These are phyloP conservation scores for Aphidius ervi DNA, from an alignment of 1,140 invertebrate genomes.

Conservation along the genomic window DNA sequence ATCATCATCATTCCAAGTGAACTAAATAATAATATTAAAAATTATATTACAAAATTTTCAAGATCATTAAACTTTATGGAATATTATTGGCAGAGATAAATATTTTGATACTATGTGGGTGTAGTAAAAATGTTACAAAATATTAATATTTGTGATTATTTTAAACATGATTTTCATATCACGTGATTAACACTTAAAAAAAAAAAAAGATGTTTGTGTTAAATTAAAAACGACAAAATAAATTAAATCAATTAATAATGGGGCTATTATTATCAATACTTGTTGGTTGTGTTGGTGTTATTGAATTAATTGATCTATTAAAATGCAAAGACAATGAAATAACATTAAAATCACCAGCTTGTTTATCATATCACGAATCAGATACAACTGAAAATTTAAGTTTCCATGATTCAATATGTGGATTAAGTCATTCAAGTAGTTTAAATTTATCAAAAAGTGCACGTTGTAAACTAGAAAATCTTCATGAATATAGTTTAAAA, in stretches of 20 bases:
- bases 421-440: slow-evolving; percentile 36
- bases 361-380: slow-evolving; percentile 43
- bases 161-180: background rate
- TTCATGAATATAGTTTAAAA: slow-evolving; percentile 46
- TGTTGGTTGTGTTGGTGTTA: slow-evolving; percentile 66
- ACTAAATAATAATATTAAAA: too few relatives aligned
- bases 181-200: background rate
- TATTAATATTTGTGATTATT: background rate
- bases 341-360: slow-evolving; percentile 33
- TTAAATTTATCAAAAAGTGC: slow-evolving; percentile 32
- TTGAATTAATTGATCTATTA: slow-evolving; percentile 62
- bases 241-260: slow-evolving; percentile 45
- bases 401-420: slow-evolving; percentile 43
- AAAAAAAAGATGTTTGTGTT: background rate
- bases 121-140: slow-evolving; percentile 2
- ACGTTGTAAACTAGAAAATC: slow-evolving; percentile 44
- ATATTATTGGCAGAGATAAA: background rate
- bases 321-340: slow-evolving; percentile 55
- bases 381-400: slow-evolving; percentile 31
- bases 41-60: too few relatives aligned
- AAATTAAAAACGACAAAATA: background rate
- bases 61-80: background rate
- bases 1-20: too few relatives aligned
- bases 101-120: background rate
- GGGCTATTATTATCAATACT: slow-evolving; percentile 67